These are phyloP conservation scores for Hystrix cristata DNA, from an alignment of 2,113 vertebrate species.

Conservation along the genomic window DNA sequence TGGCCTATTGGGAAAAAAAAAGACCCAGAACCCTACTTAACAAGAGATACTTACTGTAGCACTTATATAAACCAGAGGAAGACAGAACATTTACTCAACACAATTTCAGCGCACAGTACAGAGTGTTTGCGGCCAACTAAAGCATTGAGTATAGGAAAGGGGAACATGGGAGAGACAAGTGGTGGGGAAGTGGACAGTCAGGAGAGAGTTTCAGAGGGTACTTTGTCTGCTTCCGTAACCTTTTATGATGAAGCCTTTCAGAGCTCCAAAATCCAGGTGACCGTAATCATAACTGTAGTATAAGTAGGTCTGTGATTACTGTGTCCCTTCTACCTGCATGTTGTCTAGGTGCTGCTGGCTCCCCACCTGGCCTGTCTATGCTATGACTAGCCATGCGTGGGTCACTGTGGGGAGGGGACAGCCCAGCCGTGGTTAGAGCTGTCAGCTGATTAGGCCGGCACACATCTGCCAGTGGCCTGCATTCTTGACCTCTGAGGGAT, in stretches of 20 bases:
- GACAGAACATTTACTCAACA: background rate
- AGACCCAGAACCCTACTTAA: background rate
- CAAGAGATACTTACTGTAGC: background rate
- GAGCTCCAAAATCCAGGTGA: background rate
- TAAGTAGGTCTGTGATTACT: background rate
- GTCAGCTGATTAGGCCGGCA: background rate
- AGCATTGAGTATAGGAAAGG: background rate
- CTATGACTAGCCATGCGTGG: background rate
- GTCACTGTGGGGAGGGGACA: background rate
- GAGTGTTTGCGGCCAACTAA: background rate
- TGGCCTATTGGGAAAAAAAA: background rate
- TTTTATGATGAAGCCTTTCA: background rate
- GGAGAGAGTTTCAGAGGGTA: background rate
- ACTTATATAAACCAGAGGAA: background rate
- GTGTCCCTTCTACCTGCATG: fast-evolving
- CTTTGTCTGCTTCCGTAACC: background rate
- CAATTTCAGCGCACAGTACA: background rate
- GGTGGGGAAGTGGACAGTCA: background rate
- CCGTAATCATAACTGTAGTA: background rate
- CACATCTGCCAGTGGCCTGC: background rate
- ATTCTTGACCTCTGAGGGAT: background rate
- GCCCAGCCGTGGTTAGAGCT: too few species aligned
- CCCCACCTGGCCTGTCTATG: background rate
- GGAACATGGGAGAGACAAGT: background rate
- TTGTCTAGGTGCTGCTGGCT: too few species aligned